Evolutionary conservation across 2,888 invertebrate species (phyloP).

Genomic region (Cheilosia vulpina): DNA sequence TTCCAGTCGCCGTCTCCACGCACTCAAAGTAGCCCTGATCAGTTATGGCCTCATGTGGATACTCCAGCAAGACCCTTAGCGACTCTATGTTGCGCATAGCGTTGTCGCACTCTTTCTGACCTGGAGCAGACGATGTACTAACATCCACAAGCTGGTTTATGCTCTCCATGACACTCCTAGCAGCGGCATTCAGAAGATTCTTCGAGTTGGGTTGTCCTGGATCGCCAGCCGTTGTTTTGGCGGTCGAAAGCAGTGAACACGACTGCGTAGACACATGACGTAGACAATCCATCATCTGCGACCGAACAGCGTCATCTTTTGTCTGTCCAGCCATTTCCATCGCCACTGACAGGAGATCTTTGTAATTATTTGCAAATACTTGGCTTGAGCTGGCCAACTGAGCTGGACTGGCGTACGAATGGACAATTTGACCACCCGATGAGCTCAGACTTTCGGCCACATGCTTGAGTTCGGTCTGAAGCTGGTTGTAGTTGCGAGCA

Average conservation of each 20-base stretch:
- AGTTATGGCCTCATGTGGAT: constrained; percentile 94
- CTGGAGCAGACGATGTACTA: constrained; percentile 93
- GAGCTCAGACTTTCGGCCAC: constrained; percentile 93
- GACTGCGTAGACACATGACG: constrained; percentile 94
- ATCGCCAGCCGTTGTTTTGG: constrained; percentile 95
- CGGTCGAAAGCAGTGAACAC: constrained; percentile 92
- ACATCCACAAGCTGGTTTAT: constrained; percentile 93
- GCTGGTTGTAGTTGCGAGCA: constrained; percentile 89
- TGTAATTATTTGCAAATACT: constrained; percentile 91
- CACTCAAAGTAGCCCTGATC: constrained; percentile 97
- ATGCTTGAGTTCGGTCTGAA: constrained; percentile 93
- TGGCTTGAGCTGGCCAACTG: constrained; percentile 90
- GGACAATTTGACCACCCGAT: constrained; percentile 92
- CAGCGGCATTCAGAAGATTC: constrained; percentile 94
- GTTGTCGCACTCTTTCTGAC: constrained; percentile 98
- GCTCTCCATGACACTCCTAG: constrained; percentile 95
- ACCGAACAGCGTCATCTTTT: constrained; percentile 89
- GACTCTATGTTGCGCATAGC: constrained; percentile 96
- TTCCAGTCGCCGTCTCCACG: constrained; percentile 94
- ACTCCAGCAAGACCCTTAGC: constrained; percentile 91
- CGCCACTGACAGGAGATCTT: constrained; percentile 90
- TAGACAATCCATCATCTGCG: constrained; percentile 93
- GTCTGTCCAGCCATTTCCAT: constrained; percentile 95
- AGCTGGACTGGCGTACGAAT: constrained; percentile 89
- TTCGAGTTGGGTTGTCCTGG: constrained; percentile 95